These are phyloP conservation scores for Chironomus riparius DNA, from an alignment of 2,888 invertebrate genomes.

Conservation along the genomic window DNA sequence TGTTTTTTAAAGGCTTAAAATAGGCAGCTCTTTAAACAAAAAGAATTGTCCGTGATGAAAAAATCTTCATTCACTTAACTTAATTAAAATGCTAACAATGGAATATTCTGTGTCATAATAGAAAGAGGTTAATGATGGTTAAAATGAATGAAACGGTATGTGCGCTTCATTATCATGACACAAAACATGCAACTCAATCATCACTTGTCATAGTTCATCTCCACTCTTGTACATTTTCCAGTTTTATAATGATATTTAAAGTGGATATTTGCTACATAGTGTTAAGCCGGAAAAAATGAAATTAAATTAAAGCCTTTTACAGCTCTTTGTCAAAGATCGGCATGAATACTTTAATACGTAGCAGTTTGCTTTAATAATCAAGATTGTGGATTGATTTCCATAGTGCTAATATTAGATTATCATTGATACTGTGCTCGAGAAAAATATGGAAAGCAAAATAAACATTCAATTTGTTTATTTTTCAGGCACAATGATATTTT, in stretches of 20 bases:
- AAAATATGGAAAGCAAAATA: too few relatives aligned
- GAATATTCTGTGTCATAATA: not conserved
- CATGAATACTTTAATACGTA: too few relatives aligned
- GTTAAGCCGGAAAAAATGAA: not conserved
- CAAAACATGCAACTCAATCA: conserved; percentile 26
- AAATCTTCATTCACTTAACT: not conserved
- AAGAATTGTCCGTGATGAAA: not conserved
- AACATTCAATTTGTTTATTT: not conserved
- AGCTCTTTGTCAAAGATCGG: not conserved
- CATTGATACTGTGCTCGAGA: not conserved
- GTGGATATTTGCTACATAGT: not conserved
- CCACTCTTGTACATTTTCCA: not conserved
- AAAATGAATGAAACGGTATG: conserved; percentile 12
- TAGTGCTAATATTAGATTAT: too few relatives aligned
- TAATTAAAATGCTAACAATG: conserved; percentile 19
- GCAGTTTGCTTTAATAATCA: too few relatives aligned
- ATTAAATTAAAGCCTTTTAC: not conserved
- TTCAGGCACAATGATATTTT: too few relatives aligned
- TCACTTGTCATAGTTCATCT: conserved; percentile 26
- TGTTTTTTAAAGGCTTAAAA: too few relatives aligned
- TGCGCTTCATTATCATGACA: conserved; percentile 12
- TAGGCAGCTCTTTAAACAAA: not conserved
- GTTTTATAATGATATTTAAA: not conserved
- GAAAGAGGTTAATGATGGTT: conserved; percentile 23
- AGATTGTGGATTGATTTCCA: too few relatives aligned